phyloP scores from a whole-genome alignment of 2,888 invertebrate species.

The Drosophila eohydei region DNA sequence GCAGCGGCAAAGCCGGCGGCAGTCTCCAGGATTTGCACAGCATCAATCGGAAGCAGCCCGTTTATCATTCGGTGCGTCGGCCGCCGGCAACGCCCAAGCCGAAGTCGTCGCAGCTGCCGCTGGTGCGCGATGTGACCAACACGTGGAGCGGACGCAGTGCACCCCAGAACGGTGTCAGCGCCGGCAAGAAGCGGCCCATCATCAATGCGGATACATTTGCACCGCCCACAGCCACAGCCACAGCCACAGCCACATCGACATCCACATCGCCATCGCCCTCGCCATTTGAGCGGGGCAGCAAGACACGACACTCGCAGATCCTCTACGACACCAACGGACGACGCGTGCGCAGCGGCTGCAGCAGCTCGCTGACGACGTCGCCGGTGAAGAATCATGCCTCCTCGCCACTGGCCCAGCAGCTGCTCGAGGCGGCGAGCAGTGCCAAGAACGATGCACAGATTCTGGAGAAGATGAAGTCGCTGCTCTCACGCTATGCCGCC shows the following conservation, averaged over 20 bases:
- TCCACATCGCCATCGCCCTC: constrained; percentile 11
- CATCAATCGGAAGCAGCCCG: constrained; percentile 83
- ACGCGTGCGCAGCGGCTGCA: constrained; percentile 84
- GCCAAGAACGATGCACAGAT: constrained; percentile 91
- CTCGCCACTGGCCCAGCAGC: constrained; percentile 89
- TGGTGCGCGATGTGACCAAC: constrained; percentile 87
- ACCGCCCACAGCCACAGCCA: constrained; percentile 36
- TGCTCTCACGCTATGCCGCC: constrained; percentile 87
- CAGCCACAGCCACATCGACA: not conserved
- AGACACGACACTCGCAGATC: constrained; percentile 82
- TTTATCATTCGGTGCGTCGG: constrained; percentile 85
- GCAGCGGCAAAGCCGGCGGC: constrained; percentile 72
- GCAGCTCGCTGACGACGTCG: constrained; percentile 83
- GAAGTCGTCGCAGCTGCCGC: constrained; percentile 51
- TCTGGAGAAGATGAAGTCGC: constrained; percentile 90
- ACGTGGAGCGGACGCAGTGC: constrained; percentile 90
- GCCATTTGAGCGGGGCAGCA: constrained; percentile 86
- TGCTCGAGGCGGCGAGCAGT: constrained; percentile 89
- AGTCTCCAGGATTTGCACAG: constrained; percentile 81
- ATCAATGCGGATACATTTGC: constrained; percentile 89
- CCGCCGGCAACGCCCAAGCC: constrained; percentile 35
- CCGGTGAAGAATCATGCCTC: constrained; percentile 87
- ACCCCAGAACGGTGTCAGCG: constrained; percentile 60
- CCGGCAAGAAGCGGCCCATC: constrained; percentile 85
- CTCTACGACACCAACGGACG: constrained; percentile 86